Evolutionary conservation across 2,797 vertebrate genomes (phyloP), one percentile per base, ranked within the genome.

Genomic region (Cyprinella venusta): DNA sequence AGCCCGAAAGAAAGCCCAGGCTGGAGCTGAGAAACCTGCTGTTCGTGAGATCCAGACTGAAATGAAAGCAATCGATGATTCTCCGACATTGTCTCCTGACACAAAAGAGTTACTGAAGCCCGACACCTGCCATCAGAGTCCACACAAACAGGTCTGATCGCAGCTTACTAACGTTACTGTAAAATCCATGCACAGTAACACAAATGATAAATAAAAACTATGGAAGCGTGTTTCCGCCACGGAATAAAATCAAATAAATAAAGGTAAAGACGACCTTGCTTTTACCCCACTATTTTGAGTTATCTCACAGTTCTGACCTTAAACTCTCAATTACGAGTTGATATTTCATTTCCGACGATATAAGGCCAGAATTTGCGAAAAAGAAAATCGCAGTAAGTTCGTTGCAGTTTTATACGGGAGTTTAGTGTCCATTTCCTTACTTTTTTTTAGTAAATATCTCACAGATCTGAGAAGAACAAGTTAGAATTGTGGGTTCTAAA

Each of bases 1-100:
- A 91, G 93, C 93, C 79, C 90, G 93, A 30, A 92, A 90, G 79
- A 91, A 87, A 88, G 89, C 89, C 2, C 87, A 89, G 56, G 83
- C 83, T 3, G 76, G 56, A 1, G 30, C 4, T 6, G 69, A 40
- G 8, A 84, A 38, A 26, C 64, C 80, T 0, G 76, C 81, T 18
- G 16, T 4, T 8, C 26, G 21, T 4, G 70, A 1, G 9, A 69
- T 15, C 38, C 12, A 45, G 7, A 19, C 48, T 30, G 6, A 54
- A 33, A 65, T 19, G n/a, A 21, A 19, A 2, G 12, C 13, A 10
- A 6, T 4, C 8, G 40, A 50, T 26, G 26, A 69, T 12, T 74
- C 40, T 7, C 13, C 79, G 6, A 50, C 86, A 0, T 45, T 15
- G 48, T 42, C 12, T n/a, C 42, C 5, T 36, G 84, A 84, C 9